Percentiles rank a stretch among this genome's conserved stretches.
Conservation (phyloP, 2,888 invertebrate species). For the Magallana nippona region DNA sequence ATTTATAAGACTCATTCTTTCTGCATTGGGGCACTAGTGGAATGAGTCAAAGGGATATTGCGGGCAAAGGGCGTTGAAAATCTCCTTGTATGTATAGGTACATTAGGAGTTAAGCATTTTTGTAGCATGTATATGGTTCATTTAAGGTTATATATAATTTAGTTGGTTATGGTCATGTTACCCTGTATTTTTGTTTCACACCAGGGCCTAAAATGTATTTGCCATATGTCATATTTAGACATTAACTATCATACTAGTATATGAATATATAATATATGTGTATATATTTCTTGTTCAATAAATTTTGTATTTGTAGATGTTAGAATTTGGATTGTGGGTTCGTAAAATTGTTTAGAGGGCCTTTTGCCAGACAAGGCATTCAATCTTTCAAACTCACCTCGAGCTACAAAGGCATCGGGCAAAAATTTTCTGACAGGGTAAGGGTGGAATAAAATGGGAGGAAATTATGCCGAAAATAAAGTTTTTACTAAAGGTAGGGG, state of each 20-base stretch:
- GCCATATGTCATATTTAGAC: too few species aligned
- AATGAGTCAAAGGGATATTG: background rate
- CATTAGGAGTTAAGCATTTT: background rate
- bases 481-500: background rate
- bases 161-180: too few species aligned
- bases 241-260: too few species aligned
- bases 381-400: background rate
- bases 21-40: background rate
- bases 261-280: too few species aligned
- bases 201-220: too few species aligned
- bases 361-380: background rate
- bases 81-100: background rate
- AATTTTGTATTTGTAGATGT: background rate
- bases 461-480: background rate
- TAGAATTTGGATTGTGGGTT: conserved; percentile 17
- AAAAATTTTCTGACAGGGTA: background rate
- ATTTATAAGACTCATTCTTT: background rate
- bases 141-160: too few species aligned
- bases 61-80: background rate
- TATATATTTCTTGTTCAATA: background rate
- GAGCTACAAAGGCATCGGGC: background rate
- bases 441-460: background rate
- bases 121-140: too few species aligned
- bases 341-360: background rate
- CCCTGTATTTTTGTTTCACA: too few species aligned